phyloP scores from a whole-genome alignment of 2,888 invertebrate species.

The Thymelicus lineola region DNA sequence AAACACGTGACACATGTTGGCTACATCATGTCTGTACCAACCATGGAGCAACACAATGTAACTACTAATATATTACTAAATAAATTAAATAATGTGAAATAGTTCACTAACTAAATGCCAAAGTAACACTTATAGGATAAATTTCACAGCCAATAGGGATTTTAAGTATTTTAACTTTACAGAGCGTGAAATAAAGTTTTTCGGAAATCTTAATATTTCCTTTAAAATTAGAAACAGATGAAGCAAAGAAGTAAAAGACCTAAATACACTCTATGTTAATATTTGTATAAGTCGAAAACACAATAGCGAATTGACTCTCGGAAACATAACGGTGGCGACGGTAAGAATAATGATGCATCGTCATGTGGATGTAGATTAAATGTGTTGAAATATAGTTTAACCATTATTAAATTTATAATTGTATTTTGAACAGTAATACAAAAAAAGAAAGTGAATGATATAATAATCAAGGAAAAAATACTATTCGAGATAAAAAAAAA shows the following conservation, averaged over 20 bases:
- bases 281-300: slow-evolving; percentile 19
- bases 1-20: slow-evolving; percentile 20
- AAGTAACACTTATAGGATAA: too few species aligned
- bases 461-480: not conserved
- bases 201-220: too few species aligned
- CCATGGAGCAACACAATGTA: too few species aligned
- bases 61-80: too few species aligned
- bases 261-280: not conserved
- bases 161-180: too few species aligned
- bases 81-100: too few species aligned
- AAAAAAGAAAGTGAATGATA: not conserved
- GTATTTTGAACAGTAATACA: not conserved
- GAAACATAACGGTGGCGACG: slow-evolving; percentile 26
- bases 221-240: too few species aligned
- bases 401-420: slow-evolving; percentile 2
- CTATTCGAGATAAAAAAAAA: not conserved
- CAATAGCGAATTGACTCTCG: slow-evolving; percentile 29
- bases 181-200: too few species aligned
- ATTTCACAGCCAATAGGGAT: too few species aligned
- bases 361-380: slow-evolving; percentile 22
- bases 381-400: slow-evolving; percentile 18
- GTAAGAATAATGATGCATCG: slow-evolving; percentile 23
- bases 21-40: not conserved
- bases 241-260: not conserved
- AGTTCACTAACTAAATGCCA: too few species aligned